Conservation (phyloP, 2,113 vertebrate species). For the Acrocephalus kingi region DNA sequence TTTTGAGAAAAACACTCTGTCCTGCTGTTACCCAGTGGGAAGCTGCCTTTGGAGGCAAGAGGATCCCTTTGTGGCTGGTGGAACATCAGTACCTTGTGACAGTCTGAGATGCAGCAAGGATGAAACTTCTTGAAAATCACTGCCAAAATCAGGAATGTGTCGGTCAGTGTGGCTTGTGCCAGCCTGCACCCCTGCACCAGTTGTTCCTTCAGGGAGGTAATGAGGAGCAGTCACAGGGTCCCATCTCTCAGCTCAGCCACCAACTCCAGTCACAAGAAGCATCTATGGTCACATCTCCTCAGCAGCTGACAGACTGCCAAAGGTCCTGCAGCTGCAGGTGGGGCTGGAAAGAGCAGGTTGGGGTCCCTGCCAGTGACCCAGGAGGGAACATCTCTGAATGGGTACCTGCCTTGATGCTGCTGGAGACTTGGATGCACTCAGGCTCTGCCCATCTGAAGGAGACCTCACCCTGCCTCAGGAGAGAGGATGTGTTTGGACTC, state of each 20-base stretch:
- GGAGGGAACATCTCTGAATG: not conserved
- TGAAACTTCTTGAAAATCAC: not conserved
- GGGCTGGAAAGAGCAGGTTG: not conserved
- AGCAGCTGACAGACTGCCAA: not conserved
- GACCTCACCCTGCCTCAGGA: not conserved
- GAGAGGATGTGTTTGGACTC: not conserved
- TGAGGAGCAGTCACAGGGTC: fast-evolving
- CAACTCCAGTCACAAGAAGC: not conserved
- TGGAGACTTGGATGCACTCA: not conserved
- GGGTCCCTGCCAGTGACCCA: not conserved
- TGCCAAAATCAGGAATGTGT: not conserved
- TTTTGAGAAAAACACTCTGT: not conserved
- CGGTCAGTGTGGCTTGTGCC: not conserved
- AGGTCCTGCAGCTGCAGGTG: not conserved
- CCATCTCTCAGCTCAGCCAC: not conserved
- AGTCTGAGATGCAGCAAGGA: not conserved
- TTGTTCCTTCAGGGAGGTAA: not conserved
- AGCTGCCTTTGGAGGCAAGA: not conserved
- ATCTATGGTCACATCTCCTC: not conserved
- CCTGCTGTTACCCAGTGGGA: not conserved
- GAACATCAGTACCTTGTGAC: not conserved
- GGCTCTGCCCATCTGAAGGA: not conserved
- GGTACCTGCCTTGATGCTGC: not conserved
- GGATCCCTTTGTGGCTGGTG: not conserved
- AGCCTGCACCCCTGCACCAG: not conserved